A percentile compares a stretch with the other conserved stretches of the same genome.
Evolutionary conservation across 2,888 invertebrate genomes (phyloP).

Genomic region (Amiota mariae): DNA sequence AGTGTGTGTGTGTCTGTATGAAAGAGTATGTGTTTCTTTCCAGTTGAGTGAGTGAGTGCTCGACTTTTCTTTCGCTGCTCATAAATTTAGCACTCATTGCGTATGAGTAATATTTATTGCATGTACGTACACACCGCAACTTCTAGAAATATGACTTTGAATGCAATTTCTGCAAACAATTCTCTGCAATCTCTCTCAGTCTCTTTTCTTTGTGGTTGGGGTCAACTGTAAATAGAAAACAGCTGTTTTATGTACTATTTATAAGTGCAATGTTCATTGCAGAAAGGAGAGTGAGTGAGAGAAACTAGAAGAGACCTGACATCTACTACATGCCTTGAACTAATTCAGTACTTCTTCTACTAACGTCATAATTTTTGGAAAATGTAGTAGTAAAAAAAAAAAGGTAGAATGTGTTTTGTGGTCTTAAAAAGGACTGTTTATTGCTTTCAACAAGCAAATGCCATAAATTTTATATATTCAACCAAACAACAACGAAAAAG

Average conservation of each 20-base stretch:
- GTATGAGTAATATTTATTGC: conserved; percentile 20
- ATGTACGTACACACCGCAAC: neutral
- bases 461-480: neutral
- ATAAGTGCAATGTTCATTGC: neutral
- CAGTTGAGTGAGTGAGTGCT: conserved; percentile 10
- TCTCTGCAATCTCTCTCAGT: conserved; percentile 5
- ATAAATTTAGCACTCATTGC: conserved; percentile 3
- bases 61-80: neutral
- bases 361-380: too few species aligned
- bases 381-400: too few species aligned
- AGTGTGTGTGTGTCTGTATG: neutral
- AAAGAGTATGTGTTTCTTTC: neutral
- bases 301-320: too few species aligned
- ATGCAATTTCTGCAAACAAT: neutral
- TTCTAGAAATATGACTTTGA: neutral
- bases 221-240: conserved; percentile 60
- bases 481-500: neutral
- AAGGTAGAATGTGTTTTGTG: neutral
- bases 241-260: conserved; percentile 48
- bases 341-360: too few species aligned
- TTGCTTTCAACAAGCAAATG: conserved; percentile 4
- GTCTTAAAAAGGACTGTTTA: conserved; percentile 2
- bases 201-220: conserved; percentile 35
- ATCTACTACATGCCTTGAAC: too few species aligned
- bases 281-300: neutral